Conservation (phyloP, 2,113 vertebrate species). For the Nyctibius bracteatus region DNA sequence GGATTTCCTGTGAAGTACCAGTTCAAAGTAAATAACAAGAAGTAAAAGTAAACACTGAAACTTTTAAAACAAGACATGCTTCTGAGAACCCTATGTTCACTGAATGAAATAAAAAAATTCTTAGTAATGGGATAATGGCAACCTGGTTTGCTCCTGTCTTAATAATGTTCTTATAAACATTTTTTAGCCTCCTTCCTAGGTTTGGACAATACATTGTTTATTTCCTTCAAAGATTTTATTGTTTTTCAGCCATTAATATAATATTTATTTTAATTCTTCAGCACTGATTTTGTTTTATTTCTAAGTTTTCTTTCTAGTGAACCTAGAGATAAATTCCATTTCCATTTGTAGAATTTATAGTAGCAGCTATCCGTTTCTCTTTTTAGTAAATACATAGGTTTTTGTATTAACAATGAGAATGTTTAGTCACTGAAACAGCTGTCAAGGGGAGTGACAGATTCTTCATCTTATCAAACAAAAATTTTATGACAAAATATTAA, state of each 20-base stretch:
- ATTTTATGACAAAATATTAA: background rate
- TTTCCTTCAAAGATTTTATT: background rate
- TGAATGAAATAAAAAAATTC: background rate
- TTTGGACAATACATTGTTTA: background rate
- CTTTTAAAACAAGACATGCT: background rate
- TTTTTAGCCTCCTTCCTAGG: background rate
- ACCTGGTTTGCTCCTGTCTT: background rate
- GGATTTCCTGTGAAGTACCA: background rate
- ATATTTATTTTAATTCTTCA: background rate
- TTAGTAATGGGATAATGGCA: background rate
- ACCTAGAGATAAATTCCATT: background rate
- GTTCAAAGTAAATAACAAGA: background rate
- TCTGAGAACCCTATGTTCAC: background rate
- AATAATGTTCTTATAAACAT: background rate
- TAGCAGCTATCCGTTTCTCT: background rate
- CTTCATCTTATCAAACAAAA: background rate
- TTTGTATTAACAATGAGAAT: background rate
- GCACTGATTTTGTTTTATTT: background rate
- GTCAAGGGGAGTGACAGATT: background rate
- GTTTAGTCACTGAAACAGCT: background rate
- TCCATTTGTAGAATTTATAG: background rate
- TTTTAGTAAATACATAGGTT: background rate
- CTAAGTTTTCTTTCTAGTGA: background rate
- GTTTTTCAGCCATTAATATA: background rate
- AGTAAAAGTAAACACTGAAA: background rate